Base-by-base conservation (phyloP, 2,888 invertebrate genomes). In the Dorcus hopei region DNA sequence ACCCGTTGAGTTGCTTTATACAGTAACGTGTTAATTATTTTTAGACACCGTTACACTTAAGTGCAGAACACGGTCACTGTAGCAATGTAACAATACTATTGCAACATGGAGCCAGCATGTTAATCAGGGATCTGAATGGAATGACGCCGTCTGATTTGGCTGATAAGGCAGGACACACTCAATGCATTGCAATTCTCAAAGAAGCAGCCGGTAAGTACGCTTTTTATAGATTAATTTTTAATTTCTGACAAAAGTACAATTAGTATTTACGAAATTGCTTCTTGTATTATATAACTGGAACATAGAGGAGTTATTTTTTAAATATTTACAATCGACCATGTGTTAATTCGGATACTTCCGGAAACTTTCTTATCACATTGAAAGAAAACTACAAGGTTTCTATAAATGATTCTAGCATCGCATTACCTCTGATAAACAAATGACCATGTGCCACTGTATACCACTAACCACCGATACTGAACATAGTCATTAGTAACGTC, bases 31-130 rank as follows among this genome's bases (percentile, higher is more conserved):
- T 52, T 42, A 48, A 26, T 42, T 42, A 59, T 49, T 75, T 78
- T 16, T 79, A 93, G 85, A 91, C 91, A 9, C 87, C 93, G 2
- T 80, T 95, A 9, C 94, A 94, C 79, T 82, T 92, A 38, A 88
- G 90, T 54, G 87, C 91, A 1, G 91, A 92, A 72, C 87, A 90
- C 70, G 93, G 93, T 0, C 89, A 91, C 74, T 80, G 82, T 39
- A 84, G 83, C 59, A 93, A 92, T 72, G 83, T 91, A 1, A 79
- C 80, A 38, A 79, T 84, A 26, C 80, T 95, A 38, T 76, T 93
- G 54, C 80, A 83, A 61, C 83, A 87, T 63, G 87, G 88, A 49
- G 91, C 90, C 0, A 83, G 87, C 68, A 77, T 88, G 57, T 73
- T 80, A 58, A 76, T 84, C 0, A 75, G 82, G 59, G 90, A 93